phyloP scores from a whole-genome alignment of 2,797 vertebrate genomes.

The Setipinna tenuifilis region DNA sequence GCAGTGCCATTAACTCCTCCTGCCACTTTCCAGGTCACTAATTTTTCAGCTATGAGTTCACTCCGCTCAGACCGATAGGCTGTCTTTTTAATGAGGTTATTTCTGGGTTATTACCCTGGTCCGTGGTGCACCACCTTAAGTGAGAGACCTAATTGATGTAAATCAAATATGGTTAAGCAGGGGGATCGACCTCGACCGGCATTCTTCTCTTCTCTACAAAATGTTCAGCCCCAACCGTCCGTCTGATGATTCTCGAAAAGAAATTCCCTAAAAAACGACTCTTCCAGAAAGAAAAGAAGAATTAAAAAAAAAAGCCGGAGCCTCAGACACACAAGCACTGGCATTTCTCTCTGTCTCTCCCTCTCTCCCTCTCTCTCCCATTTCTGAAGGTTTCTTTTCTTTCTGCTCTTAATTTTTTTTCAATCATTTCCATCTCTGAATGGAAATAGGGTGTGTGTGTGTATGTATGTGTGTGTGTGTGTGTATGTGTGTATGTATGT shows the following conservation, averaged over 20 bases:
- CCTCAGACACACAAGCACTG: neutral
- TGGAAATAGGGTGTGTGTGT: slow-evolving; percentile 49
- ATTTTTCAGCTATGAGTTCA: slow-evolving; percentile 97
- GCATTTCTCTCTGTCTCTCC: slow-evolving; percentile 30
- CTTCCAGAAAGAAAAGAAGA: neutral
- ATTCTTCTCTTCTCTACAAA: neutral
- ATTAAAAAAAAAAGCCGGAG: neutral
- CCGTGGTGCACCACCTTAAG: slow-evolving; percentile 94
- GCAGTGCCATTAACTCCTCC: slow-evolving; percentile 89
- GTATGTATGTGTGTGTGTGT: no score
- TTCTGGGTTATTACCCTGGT: slow-evolving; percentile 99
- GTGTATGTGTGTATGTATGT: no score
- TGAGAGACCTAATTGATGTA: slow-evolving; percentile 93
- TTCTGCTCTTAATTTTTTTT: slow-evolving; percentile 48
- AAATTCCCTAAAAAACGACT: neutral
- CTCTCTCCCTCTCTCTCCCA: slow-evolving; percentile 42
- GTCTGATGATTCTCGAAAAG: neutral
- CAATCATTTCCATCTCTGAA: slow-evolving; percentile 68
- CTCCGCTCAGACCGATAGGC: slow-evolving; percentile 94
- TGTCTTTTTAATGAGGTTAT: slow-evolving; percentile 99
- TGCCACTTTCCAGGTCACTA: slow-evolving; percentile 98
- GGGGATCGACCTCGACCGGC: slow-evolving; percentile 78
- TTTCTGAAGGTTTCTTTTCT: slow-evolving; percentile 48
- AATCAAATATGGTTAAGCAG: slow-evolving; percentile 90
- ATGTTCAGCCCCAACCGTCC: neutral